Evolutionary conservation across 2,113 vertebrate genomes (phyloP).

Genomic region (Psilopogon haemacephalus): DNA sequence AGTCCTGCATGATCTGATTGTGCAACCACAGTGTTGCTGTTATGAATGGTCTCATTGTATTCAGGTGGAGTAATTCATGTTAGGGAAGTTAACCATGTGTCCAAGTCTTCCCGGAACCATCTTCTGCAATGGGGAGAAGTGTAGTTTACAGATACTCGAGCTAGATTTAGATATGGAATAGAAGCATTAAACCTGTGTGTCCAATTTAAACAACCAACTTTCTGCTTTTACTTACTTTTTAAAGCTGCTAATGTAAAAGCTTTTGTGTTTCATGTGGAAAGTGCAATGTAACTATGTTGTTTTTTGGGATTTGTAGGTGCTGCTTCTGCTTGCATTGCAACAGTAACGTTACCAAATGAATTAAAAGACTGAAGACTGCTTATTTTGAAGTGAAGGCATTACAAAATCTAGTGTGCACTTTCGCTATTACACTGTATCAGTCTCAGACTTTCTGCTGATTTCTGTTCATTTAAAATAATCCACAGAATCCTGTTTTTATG

Average conservation of each 20-base stretch:
- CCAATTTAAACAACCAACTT: background rate
- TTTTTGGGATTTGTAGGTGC: background rate
- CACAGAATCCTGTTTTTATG: background rate
- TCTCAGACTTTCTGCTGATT: background rate
- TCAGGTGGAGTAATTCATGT: background rate
- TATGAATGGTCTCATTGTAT: background rate
- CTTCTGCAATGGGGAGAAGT: background rate
- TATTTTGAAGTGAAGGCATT: background rate
- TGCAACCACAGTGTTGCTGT: background rate
- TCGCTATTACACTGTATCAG: background rate
- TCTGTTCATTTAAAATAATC: background rate
- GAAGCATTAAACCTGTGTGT: background rate
- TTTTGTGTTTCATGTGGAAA: background rate
- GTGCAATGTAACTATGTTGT: background rate
- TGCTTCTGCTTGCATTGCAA: background rate
- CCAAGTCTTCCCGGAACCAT: background rate
- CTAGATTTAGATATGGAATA: background rate
- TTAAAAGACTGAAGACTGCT: background rate
- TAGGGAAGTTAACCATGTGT: background rate
- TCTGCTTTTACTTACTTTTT: background rate
- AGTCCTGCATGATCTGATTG: background rate
- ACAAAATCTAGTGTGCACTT: background rate
- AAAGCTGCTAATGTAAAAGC: background rate
- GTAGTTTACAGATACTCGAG: background rate
- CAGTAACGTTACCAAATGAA: background rate